Conservation (phyloP, 2,113 vertebrate species). For the Odontophorus gujanensis region DNA sequence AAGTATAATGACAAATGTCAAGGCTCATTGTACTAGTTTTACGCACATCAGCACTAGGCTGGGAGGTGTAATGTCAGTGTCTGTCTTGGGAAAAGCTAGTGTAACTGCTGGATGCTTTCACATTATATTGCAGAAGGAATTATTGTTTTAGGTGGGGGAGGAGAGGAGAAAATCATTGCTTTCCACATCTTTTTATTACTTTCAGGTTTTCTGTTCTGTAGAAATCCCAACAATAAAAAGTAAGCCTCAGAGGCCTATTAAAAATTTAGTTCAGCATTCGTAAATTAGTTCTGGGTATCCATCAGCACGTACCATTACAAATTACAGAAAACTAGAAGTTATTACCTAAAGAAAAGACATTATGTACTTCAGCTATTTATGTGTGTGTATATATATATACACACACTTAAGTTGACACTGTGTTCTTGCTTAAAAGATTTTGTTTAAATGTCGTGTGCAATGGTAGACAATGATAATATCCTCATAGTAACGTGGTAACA, state of each 20-base stretch:
- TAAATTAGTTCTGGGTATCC: not conserved
- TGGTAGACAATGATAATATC: not conserved
- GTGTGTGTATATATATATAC: not conserved
- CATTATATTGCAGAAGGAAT: not conserved
- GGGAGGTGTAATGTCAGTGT: constrained; percentile 44
- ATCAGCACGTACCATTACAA: not conserved
- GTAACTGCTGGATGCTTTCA: constrained; percentile 18
- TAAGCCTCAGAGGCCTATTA: not conserved
- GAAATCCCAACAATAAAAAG: not conserved
- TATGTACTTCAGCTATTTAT: not conserved
- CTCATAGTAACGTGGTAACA: not conserved
- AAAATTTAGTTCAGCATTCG: not conserved
- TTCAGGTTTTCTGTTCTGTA: not conserved
- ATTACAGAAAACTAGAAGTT: not conserved
- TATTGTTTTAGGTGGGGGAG: not conserved
- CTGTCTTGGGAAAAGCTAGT: not conserved
- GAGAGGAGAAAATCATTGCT: not conserved
- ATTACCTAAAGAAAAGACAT: not conserved
- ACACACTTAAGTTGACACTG: not conserved
- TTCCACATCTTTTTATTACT: not conserved
- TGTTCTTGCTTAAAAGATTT: not conserved
- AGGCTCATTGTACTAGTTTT: constrained; percentile 42
- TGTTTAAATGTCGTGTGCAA: not conserved
- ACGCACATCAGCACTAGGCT: not conserved
- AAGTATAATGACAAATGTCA: constrained; percentile 69